A percentile compares a stretch with the other conserved stretches of the same genome.
Evolutionary conservation across 53 echinoderm and acorn worm genomes (phyloP).

Genomic region (Crossaster papposus): DNA sequence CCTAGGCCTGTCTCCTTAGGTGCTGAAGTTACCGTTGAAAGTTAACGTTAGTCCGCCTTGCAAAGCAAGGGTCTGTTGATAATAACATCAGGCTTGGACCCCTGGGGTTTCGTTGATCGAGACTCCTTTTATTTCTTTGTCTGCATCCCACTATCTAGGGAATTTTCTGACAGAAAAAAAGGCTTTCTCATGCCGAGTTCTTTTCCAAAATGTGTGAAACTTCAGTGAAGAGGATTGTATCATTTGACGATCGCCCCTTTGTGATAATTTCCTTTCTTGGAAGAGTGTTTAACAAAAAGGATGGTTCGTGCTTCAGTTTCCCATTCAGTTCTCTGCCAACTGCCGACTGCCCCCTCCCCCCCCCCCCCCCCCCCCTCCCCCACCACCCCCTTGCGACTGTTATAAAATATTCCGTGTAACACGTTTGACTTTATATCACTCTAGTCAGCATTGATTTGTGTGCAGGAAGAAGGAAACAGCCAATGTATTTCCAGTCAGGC

Average conservation of each 20-base stretch:
- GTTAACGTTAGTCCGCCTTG: neutral
- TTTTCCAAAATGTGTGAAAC: no score
- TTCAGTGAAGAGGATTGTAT: neutral
- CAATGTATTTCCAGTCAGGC: slow-evolving; percentile 31
- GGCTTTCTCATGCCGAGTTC: no score
- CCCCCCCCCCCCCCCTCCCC: no score
- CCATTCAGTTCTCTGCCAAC: slow-evolving; percentile 16
- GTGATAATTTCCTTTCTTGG: neutral
- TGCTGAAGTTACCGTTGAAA: neutral
- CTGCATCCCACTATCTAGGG: neutral
- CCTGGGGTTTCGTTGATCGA: neutral
- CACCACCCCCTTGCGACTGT: no score
- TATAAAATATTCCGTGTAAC: slow-evolving; percentile 24
- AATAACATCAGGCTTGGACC: neutral
- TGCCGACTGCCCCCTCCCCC: neutral
- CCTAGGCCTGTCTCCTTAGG: neutral
- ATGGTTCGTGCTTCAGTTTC: slow-evolving; percentile 13
- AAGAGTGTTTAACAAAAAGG: neutral
- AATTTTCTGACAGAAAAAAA: no score
- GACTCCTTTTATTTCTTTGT: neutral
- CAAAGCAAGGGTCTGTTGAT: neutral
- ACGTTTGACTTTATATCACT: slow-evolving; percentile 35
- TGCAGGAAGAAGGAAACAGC: slow-evolving; percentile 46
- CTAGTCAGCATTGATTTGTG: slow-evolving; percentile 28
- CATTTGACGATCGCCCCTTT: neutral